Evolutionary conservation across 2,888 invertebrate species (phyloP).

Genomic region (Dione juno): DNA sequence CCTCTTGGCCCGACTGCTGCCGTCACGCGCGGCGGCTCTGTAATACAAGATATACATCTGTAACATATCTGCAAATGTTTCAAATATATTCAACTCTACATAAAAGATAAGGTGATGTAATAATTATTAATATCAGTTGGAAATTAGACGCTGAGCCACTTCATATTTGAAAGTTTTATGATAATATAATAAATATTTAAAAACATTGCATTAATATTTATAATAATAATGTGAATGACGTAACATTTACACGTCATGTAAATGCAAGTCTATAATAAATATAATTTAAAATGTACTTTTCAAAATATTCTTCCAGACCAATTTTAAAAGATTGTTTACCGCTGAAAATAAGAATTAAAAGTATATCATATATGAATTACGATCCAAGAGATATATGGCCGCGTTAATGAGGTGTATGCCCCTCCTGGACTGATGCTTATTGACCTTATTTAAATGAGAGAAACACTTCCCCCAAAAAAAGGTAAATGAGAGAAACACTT

Average conservation of each 20-base stretch:
- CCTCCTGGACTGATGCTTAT: slow-evolving; percentile 80
- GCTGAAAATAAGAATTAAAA: slow-evolving; percentile 85
- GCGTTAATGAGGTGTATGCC: slow-evolving; percentile 80
- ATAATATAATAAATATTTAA: not conserved
- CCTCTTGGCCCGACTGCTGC: slow-evolving; percentile 73
- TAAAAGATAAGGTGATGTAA: not conserved
- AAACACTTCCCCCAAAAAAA: too few species aligned
- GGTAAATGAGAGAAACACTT: too few species aligned
- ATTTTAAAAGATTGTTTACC: slow-evolving; percentile 67
- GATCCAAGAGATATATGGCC: slow-evolving; percentile 93
- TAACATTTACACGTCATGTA: too few species aligned
- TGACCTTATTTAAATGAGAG: too few species aligned
- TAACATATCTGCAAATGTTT: not conserved
- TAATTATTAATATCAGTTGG: not conserved
- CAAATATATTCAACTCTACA: not conserved
- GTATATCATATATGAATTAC: slow-evolving; percentile 96
- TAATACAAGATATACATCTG: slow-evolving; percentile 34
- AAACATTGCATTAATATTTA: not conserved
- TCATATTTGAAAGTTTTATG: not conserved
- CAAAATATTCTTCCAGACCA: slow-evolving; percentile 60
- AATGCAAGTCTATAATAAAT: too few species aligned
- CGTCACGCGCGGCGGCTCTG: slow-evolving; percentile 76
- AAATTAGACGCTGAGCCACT: not conserved
- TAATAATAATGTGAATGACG: not conserved
- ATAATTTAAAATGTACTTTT: not conserved